Evolutionary conservation across 2,113 vertebrate species (phyloP), one percentile per base, ranked within the genome.

Genomic region (Callionymus lyra): DNA sequence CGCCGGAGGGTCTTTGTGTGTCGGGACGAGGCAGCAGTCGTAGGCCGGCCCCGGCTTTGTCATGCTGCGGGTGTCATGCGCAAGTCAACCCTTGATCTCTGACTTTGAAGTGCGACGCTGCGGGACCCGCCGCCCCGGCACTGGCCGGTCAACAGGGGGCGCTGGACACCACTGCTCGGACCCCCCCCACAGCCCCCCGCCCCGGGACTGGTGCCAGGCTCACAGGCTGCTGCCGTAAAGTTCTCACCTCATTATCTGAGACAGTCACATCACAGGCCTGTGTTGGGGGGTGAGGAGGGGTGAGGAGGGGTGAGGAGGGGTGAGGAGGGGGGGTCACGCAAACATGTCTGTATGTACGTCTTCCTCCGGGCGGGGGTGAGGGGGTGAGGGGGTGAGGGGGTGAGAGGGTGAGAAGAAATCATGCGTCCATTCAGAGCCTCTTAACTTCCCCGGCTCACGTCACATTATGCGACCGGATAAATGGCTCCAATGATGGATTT

Each of bases 231-330:
- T 44, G 70, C 80, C 77, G 80, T 86, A 84, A 84, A 84, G 66
- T 81, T 86, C 81, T 79, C 85, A 79, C 81, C 81, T 86, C 79
- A 83, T 85, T 86, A 86, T 85, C 81, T 78, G 65, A 71, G 75
- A 73, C 69, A 72, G 74, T 61, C 72, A 81, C 79, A 84, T 85
- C 84, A 84, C 80, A 84, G 76, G 58, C 58, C 63, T 56, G 70
- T 74, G 75, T 68, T 70, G 64, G 51, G 67, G 77, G 60, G 74
- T 65, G 60, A 68, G 56, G 71, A 53, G 53, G 62, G 72, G 61
- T 53, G 63, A 69, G 63, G 70, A 68, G 59, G 53, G 46, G 12
- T 45, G 54, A 54, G 53, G 54, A 21, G 55, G 45, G 56, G 47
- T n/a, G n/a, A n/a, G n/a, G n/a, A n/a, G n/a, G n/a, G n/a, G n/a